Percentiles rank a stretch among this genome's conserved stretches.
phyloP scores from a whole-genome alignment of 2,113 vertebrate genomes.

The Mormyrus lacerda region DNA sequence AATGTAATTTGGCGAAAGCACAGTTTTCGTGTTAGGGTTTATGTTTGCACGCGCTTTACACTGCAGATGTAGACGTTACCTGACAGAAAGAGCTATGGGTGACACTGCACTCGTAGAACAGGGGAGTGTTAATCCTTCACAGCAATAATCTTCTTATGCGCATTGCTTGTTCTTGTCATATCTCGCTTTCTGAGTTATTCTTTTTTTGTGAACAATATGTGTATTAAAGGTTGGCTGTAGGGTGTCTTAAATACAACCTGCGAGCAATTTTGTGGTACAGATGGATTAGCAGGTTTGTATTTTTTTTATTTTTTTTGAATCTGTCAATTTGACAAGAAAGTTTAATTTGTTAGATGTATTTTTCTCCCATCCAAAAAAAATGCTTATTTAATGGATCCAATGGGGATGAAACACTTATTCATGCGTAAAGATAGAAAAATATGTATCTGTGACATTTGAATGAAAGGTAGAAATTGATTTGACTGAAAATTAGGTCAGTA shows the following conservation, averaged over 20 bases:
- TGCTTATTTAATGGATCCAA: neutral
- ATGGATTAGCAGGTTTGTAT: neutral
- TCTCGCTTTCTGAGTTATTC: conserved; percentile 27
- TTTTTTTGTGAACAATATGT: conserved; percentile 21
- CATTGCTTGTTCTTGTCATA: conserved; percentile 19
- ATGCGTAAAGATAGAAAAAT: neutral
- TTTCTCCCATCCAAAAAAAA: neutral
- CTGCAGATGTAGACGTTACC: neutral
- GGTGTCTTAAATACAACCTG: neutral
- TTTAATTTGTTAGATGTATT: neutral
- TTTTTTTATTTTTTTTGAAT: neutral
- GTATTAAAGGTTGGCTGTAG: conserved; percentile 17
- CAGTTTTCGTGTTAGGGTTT: neutral
- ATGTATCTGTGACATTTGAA: neutral
- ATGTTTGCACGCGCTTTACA: neutral
- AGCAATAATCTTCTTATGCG: conserved; percentile 28
- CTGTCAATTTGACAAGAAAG: neutral
- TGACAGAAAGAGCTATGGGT: neutral
- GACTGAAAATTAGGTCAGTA: neutral
- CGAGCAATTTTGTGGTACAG: neutral
- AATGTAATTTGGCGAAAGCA: neutral
- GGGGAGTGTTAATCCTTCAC: neutral
- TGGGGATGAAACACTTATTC: neutral
- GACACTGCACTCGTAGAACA: neutral
- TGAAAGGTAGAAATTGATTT: neutral